These are phyloP conservation scores for Heliopora coerulea DNA, from an alignment of 92 coral and sea anemone species.

Conservation along the genomic window DNA sequence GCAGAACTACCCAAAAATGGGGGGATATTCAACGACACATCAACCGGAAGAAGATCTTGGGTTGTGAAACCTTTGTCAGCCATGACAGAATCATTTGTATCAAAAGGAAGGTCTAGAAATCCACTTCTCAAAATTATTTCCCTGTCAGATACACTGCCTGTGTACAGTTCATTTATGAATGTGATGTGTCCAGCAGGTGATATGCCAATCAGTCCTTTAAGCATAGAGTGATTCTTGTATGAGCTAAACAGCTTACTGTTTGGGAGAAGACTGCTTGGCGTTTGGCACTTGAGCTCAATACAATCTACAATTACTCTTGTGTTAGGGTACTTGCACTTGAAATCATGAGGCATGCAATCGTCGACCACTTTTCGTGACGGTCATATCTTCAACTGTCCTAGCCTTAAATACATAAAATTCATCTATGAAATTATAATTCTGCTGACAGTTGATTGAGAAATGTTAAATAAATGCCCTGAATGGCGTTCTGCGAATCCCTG, in stretches of 20 bases:
- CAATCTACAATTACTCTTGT: constrained; percentile 46
- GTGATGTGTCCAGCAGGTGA: constrained; percentile 44
- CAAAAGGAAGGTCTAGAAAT: constrained; percentile 31
- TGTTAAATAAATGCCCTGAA: constrained; percentile 43
- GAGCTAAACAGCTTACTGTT: constrained; percentile 44
- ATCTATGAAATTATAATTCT: constrained; percentile 42
- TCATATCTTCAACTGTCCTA: constrained; percentile 49
- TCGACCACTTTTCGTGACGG: constrained; percentile 41
- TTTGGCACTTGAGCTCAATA: constrained; percentile 49
- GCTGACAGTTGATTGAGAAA: constrained; percentile 44
- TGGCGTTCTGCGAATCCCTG: constrained; percentile 38
- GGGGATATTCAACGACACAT: constrained; percentile 44
- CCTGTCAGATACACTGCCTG: constrained; percentile 50
- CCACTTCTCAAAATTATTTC: constrained; percentile 46
- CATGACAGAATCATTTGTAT: background rate
- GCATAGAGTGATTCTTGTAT: constrained; percentile 22
- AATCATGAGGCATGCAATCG: constrained; percentile 43
- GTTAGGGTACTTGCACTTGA: constrained; percentile 20
- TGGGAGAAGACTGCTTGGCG: constrained; percentile 47
- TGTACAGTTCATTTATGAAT: constrained; percentile 41
- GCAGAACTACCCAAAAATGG: too few species aligned
- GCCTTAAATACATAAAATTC: constrained; percentile 45
- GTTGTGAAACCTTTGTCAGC: constrained; percentile 26
- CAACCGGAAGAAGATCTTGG: constrained; percentile 51
- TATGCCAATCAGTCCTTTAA: constrained; percentile 36